Percentiles rank a stretch among this genome's conserved stretches.
Evolutionary conservation across 2,797 vertebrate species (phyloP).

Genomic region (Melanitta fusca): DNA sequence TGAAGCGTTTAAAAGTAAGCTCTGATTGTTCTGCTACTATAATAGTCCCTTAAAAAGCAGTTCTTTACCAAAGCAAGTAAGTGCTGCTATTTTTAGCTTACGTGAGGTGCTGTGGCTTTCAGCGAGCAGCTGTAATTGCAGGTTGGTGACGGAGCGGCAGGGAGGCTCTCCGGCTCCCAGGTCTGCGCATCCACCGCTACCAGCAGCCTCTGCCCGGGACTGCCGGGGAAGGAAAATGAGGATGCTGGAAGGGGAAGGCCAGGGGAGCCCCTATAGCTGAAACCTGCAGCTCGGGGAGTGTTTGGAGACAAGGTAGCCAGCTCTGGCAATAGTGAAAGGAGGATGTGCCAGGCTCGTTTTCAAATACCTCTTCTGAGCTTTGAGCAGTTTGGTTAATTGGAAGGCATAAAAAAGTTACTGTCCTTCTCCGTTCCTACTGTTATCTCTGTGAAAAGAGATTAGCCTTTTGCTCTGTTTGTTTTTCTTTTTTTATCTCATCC

Average conservation of each 20-base stretch:
- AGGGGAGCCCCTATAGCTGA: neutral
- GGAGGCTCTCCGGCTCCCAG: neutral
- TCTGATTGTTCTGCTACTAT: slow-evolving; percentile 13
- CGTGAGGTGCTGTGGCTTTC: neutral
- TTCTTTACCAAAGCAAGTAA: neutral
- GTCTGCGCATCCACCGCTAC: neutral
- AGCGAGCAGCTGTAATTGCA: neutral
- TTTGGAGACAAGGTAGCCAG: neutral
- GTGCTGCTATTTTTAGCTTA: neutral
- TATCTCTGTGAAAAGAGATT: neutral
- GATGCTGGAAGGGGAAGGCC: neutral
- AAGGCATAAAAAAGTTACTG: neutral
- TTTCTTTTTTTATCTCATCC: neutral
- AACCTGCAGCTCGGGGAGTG: neutral
- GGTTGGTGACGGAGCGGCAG: neutral
- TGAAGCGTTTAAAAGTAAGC: slow-evolving; percentile 33
- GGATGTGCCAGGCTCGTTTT: neutral
- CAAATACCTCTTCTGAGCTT: neutral
- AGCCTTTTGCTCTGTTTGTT: neutral
- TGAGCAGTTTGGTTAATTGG: neutral
- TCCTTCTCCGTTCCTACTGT: neutral
- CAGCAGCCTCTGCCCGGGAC: neutral
- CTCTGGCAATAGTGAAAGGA: neutral
- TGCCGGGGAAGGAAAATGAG: neutral
- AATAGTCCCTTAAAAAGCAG: neutral